phyloP scores from a whole-genome alignment of 2,797 vertebrate species.

The Centroberyx gerrardi region DNA sequence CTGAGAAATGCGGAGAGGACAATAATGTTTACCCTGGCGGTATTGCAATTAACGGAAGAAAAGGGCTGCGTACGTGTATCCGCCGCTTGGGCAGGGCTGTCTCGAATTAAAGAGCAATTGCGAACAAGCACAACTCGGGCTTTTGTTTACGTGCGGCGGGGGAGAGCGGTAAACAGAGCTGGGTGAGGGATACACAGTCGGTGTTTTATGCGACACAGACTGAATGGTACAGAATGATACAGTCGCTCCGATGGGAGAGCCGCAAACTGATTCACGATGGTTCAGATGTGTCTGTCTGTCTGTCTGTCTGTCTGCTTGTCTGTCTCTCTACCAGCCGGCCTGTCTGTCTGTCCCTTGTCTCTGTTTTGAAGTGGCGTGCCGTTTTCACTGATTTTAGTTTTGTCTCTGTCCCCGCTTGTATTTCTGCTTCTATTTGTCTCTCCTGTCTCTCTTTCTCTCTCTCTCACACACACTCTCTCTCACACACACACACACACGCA shows the following conservation, averaged over 20 bases:
- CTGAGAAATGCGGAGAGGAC: slow-evolving; percentile 69
- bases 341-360: slow-evolving; percentile 15
- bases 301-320: slow-evolving; percentile 13
- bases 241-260: slow-evolving; percentile 60
- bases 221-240: slow-evolving; percentile 36
- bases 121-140: slow-evolving; percentile 70
- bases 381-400: slow-evolving; percentile 32
- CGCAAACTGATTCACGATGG: slow-evolving; percentile 52
- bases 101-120: slow-evolving; percentile 82
- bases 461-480: not conserved
- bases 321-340: not conserved
- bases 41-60: slow-evolving; percentile 82
- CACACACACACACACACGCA: slow-evolving; percentile 45
- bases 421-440: slow-evolving; percentile 25
- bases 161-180: slow-evolving; percentile 78
- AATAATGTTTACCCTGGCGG: slow-evolving; percentile 86
- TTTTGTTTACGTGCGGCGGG: slow-evolving; percentile 80
- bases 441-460: slow-evolving; percentile 22
- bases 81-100: slow-evolving; percentile 62
- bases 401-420: slow-evolving; percentile 24
- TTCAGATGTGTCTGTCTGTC: slow-evolving; percentile 32
- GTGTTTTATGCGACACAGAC: slow-evolving; percentile 32
- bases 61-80: slow-evolving; percentile 71
- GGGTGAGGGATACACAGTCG: slow-evolving; percentile 55
- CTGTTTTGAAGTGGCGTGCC: slow-evolving; percentile 23